These are phyloP conservation scores for Neuroscelio doddi DNA, from an alignment of 2,888 invertebrate species.

Conservation along the genomic window DNA sequence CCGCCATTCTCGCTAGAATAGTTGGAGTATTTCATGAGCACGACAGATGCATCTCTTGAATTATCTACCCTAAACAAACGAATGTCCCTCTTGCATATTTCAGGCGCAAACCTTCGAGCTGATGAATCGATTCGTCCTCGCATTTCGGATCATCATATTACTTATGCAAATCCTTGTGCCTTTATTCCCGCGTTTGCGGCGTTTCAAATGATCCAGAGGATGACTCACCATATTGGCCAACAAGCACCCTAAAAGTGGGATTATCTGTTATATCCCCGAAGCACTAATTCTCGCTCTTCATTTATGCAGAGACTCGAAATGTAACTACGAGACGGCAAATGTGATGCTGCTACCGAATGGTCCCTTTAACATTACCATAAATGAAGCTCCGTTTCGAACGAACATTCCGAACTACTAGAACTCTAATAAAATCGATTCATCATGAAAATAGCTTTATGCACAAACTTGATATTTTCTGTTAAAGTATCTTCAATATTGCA, in stretches of 20 bases:
- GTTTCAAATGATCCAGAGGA: conserved; percentile 20
- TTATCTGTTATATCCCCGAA: conserved; percentile 25
- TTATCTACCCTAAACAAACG: conserved; percentile 38
- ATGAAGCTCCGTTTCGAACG: too few species aligned
- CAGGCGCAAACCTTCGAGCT: conserved; percentile 14
- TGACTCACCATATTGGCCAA: conserved; percentile 37
- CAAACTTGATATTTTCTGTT: too few species aligned
- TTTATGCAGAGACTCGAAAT: conserved; percentile 43
- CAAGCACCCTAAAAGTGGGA: conserved; percentile 35
- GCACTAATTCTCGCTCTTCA: conserved; percentile 38
- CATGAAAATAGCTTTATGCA: too few species aligned
- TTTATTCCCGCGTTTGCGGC: conserved; percentile 31
- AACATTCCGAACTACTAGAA: too few species aligned
- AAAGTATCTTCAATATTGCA: too few species aligned
- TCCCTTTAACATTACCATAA: too few species aligned
- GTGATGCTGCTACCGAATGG: too few species aligned
- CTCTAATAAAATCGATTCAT: too few species aligned
- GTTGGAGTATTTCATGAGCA: conserved; percentile 35
- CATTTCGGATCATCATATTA: conserved; percentile 30
- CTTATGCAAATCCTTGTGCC: conserved; percentile 34
- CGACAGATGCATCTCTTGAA: conserved; percentile 35
- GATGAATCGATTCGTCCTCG: conserved; percentile 23
- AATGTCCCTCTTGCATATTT: conserved; percentile 25
- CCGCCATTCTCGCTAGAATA: conserved; percentile 28
- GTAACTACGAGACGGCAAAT: conserved; percentile 29